phyloP scores from a whole-genome alignment of 2,113 vertebrate genomes.

The Todiramphus chloris region DNA sequence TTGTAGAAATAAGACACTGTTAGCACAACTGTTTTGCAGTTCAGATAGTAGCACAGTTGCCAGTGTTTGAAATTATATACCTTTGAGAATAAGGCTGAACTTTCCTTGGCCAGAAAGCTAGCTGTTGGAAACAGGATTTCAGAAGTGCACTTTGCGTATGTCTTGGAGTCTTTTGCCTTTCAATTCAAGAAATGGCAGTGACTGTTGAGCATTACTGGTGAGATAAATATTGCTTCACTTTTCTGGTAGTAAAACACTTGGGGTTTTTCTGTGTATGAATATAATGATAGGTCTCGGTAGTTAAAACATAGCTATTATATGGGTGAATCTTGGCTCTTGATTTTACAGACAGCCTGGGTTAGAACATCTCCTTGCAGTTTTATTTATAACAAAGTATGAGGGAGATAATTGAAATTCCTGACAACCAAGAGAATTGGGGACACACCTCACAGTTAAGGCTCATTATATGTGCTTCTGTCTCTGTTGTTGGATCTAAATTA shows the following conservation, averaged over 20 bases:
- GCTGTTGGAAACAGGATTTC: background rate
- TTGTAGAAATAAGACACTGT: background rate
- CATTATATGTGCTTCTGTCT: background rate
- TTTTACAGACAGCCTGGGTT: background rate
- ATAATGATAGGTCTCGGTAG: background rate
- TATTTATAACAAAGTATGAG: conserved; percentile 26
- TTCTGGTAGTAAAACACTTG: background rate
- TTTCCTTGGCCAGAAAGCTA: background rate
- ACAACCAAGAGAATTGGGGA: conserved; percentile 16
- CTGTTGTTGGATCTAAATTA: conserved; percentile 9
- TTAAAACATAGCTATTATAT: background rate
- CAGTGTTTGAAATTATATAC: background rate
- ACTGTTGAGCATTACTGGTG: background rate
- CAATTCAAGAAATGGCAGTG: background rate
- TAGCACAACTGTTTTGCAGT: background rate
- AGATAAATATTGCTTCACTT: background rate
- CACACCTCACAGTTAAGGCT: conserved; percentile 26
- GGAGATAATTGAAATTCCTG: conserved; percentile 33
- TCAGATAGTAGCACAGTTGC: background rate
- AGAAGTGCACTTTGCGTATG: accelerated
- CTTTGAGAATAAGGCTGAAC: background rate
- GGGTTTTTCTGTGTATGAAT: background rate
- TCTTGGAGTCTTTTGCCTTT: background rate
- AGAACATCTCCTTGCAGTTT: conserved; percentile 9
- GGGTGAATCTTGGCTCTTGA: background rate